These are phyloP conservation scores for Antitype chi DNA, from an alignment of 2,888 invertebrate genomes.

Conservation along the genomic window DNA sequence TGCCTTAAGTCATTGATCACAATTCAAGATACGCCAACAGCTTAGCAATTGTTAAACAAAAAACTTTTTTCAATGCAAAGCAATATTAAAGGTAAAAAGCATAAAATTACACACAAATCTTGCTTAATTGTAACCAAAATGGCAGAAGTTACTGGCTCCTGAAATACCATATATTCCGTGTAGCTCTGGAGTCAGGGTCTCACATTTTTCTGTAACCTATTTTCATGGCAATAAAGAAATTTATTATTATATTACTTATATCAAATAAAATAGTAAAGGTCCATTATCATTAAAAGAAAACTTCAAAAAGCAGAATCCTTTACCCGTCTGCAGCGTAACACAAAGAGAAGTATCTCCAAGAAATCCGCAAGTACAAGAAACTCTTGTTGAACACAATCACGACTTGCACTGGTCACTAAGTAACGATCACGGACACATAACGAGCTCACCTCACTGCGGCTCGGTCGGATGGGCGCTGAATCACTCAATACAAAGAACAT, in stretches of 20 bases:
- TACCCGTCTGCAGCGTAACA: slow-evolving; percentile 4
- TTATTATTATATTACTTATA: no score
- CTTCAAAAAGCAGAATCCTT: neutral
- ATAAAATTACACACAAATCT: neutral
- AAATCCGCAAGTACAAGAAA: neutral
- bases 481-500: slow-evolving; percentile 62
- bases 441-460: slow-evolving; percentile 53
- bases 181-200: no score
- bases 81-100: neutral
- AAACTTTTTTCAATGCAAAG: neutral
- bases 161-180: no score
- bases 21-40: neutral
- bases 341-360: neutral
- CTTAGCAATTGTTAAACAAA: neutral
- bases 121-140: no score
- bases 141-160: no score
- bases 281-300: neutral
- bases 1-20: neutral
- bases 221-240: no score
- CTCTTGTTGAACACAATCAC: slow-evolving; percentile 38
- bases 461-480: slow-evolving; percentile 49
- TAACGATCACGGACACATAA: slow-evolving; percentile 41
- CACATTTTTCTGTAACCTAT: no score
- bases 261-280: neutral
- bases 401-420: slow-evolving; percentile 38